phyloP scores from a whole-genome alignment of 1,140 invertebrate species.

The Drosophila ironensis region DNA sequence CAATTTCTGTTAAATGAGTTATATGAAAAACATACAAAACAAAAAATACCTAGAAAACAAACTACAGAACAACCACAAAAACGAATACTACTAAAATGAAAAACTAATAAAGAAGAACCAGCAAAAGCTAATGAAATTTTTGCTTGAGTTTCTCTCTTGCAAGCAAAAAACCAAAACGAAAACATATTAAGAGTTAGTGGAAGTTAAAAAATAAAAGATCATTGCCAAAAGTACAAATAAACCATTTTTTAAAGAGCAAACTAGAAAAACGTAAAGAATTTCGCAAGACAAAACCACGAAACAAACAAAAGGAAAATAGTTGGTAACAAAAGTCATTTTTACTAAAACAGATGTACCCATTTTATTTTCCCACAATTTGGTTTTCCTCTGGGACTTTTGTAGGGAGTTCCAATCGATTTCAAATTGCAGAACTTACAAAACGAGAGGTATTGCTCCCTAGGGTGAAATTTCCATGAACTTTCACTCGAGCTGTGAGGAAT shows the following conservation, averaged over 20 bases:
- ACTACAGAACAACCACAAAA: slow-evolving; percentile 56
- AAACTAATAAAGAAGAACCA: slow-evolving; percentile 34
- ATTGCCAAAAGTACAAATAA: slow-evolving; percentile 81
- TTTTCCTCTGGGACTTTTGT: slow-evolving; percentile 50
- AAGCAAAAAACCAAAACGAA: slow-evolving; percentile 17
- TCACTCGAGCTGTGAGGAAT: background rate
- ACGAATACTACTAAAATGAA: slow-evolving; percentile 54
- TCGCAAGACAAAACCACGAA: slow-evolving; percentile 60
- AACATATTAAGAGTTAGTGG: slow-evolving; percentile 46
- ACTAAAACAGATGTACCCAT: slow-evolving; percentile 19
- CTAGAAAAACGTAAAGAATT: slow-evolving; percentile 73
- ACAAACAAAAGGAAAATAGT: slow-evolving; percentile 49
- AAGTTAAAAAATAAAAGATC: slow-evolving; percentile 61
- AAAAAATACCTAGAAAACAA: too few relatives aligned
- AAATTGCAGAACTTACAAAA: slow-evolving; percentile 35
- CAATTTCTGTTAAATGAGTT: slow-evolving; percentile 70
- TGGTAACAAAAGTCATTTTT: slow-evolving; percentile 61
- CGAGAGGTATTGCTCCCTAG: slow-evolving; percentile 19
- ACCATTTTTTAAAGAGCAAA: slow-evolving; percentile 73
- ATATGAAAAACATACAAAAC: slow-evolving; percentile 37
- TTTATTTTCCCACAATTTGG: slow-evolving; percentile 46
- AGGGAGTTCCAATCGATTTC: slow-evolving; percentile 54
- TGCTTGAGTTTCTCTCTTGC: slow-evolving; percentile 46
- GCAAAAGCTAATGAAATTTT: slow-evolving; percentile 53
- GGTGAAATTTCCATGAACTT: background rate